phyloP scores from a whole-genome alignment of 2,797 vertebrate genomes.

The Distichodus sexfasciatus region DNA sequence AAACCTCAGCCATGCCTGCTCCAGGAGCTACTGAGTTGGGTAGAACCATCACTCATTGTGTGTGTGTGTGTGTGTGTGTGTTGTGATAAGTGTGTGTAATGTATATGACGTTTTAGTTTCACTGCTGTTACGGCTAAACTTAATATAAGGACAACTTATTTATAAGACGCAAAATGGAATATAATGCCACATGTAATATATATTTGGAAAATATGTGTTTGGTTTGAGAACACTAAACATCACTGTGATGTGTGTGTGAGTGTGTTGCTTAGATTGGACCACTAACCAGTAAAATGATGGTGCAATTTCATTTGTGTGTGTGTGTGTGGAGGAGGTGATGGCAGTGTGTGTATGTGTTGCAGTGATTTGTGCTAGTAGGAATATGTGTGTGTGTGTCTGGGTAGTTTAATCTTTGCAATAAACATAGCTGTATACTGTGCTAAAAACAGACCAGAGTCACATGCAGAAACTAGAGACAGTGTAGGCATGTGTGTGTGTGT shows the following conservation, averaged over 20 bases:
- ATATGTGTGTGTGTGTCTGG: conserved; percentile 14
- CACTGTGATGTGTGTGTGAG: no score
- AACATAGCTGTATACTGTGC: conserved; percentile 40
- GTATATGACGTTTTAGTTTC: no score
- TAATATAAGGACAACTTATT: no score
- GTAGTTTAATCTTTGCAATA: conserved; percentile 39
- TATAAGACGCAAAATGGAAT: no score
- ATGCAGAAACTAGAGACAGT: conserved; percentile 58
- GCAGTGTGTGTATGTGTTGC: no score
- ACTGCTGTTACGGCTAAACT: no score
- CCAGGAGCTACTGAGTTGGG: conserved; percentile 42
- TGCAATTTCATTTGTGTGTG: neutral
- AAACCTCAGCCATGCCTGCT: conserved; percentile 26
- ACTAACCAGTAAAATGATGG: no score
- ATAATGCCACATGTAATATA: no score
- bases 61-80: neutral
- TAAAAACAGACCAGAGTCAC: conserved; percentile 55
- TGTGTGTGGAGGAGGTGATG: no score
- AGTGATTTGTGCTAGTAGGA: neutral
- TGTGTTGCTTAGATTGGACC: no score
- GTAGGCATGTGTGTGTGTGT: conserved; percentile 21
- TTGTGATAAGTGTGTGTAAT: neutral
- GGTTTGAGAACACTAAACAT: no score
- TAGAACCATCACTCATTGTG: neutral
- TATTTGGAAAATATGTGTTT: no score